Base-by-base conservation (phyloP, 1,140 invertebrate species). In the Mizuhopecten yessoensis region DNA sequence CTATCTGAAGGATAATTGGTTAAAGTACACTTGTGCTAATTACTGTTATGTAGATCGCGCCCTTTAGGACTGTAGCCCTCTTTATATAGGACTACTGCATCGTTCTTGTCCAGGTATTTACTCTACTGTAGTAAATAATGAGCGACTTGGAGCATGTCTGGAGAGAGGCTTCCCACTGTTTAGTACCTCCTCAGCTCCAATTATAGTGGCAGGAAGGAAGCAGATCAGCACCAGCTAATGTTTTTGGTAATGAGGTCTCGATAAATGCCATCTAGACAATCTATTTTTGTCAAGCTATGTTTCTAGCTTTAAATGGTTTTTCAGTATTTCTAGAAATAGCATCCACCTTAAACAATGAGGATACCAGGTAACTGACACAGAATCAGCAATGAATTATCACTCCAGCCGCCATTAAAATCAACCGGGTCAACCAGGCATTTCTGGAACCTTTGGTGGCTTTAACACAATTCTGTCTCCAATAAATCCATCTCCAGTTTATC, bases 281-380 rank as follows among this genome's bases (percentile, higher is more conserved):
- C 57, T 75, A 75, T 75, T 75, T 75, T 17, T 15, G 42, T 45
- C 42, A 45, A 15, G 10, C 17, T 1, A 17, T 45, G 42, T 45
- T 45, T 45, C 57, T 29, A 75, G 57, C n/a, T 75, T 9, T 57
- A 23, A 57, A 57, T 15, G 42, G 17, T 45, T 45, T 45, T 75
- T 75, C 17, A 29, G 57, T 29, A 75, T 75, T 75, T 75, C 57
- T 75, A n/a, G 57, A 75, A 75, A 75, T 75, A 75, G 57, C 23
- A 75, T n/a, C 57, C 57, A 75, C 17, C n/a, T 29, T 75, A 29
- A 75, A 15, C 5, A 7, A 3, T 75, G 1, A 29, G n/a, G 57
- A 5, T 29, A 75, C n/a, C 23, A 75, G n/a, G 20, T 49, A 49
- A 49, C 11, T 20, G 20, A 3, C 11, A 29, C 17, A 75, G 23